Evolutionary conservation across 2,888 invertebrate species (phyloP).

Genomic region (Teleiodes luculella): DNA sequence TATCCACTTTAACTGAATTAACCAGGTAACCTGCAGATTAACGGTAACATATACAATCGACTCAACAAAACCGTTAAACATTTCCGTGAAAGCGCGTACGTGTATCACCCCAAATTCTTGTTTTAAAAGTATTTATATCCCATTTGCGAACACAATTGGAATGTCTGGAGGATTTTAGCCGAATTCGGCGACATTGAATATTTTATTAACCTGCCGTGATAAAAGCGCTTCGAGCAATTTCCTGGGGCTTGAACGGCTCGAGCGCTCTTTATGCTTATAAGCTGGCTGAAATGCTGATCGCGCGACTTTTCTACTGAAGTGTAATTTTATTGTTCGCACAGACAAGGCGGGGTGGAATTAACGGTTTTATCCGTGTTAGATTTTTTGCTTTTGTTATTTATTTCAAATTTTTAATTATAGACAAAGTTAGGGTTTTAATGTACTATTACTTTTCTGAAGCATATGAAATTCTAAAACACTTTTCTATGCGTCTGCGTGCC

Average conservation of each 20-base stretch:
- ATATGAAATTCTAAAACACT: too few relatives aligned
- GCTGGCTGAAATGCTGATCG: constrained; percentile 43
- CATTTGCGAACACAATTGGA: constrained; percentile 27
- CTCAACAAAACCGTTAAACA: too few relatives aligned
- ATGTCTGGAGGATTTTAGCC: constrained; percentile 33
- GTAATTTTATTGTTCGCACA: constrained; percentile 22
- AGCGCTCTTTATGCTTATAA: constrained; percentile 47
- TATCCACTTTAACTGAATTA: too few relatives aligned
- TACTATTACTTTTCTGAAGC: too few relatives aligned
- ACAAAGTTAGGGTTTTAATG: too few relatives aligned
- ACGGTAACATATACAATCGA: too few relatives aligned
- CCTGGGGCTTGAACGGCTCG: constrained; percentile 32
- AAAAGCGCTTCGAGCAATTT: constrained; percentile 46
- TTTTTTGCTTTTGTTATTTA: too few relatives aligned
- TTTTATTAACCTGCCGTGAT: constrained; percentile 49
- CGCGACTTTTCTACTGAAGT: constrained; percentile 25
- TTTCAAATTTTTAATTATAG: too few relatives aligned
- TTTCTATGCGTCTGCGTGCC: too few relatives aligned
- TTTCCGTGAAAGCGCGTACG: constrained; percentile 12
- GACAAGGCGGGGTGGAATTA: neutral
- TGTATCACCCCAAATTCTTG: constrained; percentile 29
- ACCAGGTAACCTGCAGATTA: too few relatives aligned
- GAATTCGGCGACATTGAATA: constrained; percentile 44
- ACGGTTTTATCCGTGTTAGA: too few relatives aligned
- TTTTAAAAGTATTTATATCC: constrained; percentile 26